Base-by-base conservation (phyloP, 2,113 vertebrate species). In the Leptosomus discolor region DNA sequence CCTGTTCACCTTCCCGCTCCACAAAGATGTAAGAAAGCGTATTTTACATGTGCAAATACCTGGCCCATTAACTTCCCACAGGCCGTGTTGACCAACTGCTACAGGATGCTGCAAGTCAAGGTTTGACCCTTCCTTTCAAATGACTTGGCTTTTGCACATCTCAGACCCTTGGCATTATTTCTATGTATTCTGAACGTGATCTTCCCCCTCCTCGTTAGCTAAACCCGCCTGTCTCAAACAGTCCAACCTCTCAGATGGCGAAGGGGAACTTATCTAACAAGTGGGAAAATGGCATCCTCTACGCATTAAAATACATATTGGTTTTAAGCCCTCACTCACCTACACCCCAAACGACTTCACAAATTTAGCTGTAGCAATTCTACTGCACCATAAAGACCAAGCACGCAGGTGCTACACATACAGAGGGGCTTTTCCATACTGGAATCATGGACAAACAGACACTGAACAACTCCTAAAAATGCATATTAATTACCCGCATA, bases 281-380 rank as follows among this genome's bases (percentile, higher is more conserved):
- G 82, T 65, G 90, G 92, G 85, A 75, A 57, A 90, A 88, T 4
- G 60, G 88, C 74, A 91, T 54, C 84, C 60, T 79, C 70, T 63
- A 24, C 8, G 9, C 88, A 43, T 75, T 46, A 79, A 76, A 92
- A 71, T 17, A 39, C 46, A 56, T 3, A 9, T 3, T 51, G 78
- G 86, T 39, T 87, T 68, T 46, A 74, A 65, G 53, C 54, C 63
- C 69, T 85, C 22, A 1, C 77, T 74, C 76, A 53, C 70, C 87
- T 45, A 32, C 8, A 13, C 71, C 91, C 64, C 85, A 36, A 57
- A 83, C 4, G 41, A 64, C 34, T 63, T 64, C 41, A 58, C 1
- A 2, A 7, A 64, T 71, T 48, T 60, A 87, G 93, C 88, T 82
- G 75, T 11, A 84, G 91, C 68, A n/a, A 30, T 71, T 86, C 76